phyloP scores from a whole-genome alignment of 2,113 vertebrate species.

The Cercopithecus mona region DNA sequence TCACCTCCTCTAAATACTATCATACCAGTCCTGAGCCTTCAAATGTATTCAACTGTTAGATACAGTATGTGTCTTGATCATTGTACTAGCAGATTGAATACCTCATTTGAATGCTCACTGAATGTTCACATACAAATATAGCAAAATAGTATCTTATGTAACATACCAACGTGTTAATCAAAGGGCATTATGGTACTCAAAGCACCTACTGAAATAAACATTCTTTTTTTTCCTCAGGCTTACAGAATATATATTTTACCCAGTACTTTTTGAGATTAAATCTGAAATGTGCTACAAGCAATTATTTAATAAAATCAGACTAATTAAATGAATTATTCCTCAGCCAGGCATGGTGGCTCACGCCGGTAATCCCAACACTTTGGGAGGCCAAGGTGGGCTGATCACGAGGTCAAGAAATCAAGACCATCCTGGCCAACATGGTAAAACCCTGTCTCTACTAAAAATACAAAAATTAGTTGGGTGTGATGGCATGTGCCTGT shows the following conservation, averaged over 20 bases:
- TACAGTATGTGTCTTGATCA: background rate
- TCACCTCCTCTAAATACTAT: background rate
- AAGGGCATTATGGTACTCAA: background rate
- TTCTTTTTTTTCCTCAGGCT: background rate
- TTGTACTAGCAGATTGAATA: background rate
- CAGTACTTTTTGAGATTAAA: background rate
- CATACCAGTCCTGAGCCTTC: background rate
- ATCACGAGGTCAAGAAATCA: no score
- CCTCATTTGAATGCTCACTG: background rate
- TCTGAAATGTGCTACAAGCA: slow-evolving; percentile 50
- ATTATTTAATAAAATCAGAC: slow-evolving; percentile 64
- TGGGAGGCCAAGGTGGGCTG: no score
- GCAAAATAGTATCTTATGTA: slow-evolving; percentile 9
- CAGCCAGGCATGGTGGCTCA: no score
- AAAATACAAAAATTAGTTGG: no score
- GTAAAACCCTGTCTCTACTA: no score
- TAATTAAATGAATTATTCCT: slow-evolving; percentile 62
- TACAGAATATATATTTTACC: background rate
- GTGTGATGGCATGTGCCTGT: no score
- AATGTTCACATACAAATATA: background rate
- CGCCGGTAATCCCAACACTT: no score
- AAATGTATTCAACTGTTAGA: background rate
- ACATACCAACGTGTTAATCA: background rate
- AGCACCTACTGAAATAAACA: background rate
- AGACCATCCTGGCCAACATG: no score